These are phyloP conservation scores for Entomyzon cyanotis DNA, from an alignment of 2,113 vertebrate species.

Conservation along the genomic window DNA sequence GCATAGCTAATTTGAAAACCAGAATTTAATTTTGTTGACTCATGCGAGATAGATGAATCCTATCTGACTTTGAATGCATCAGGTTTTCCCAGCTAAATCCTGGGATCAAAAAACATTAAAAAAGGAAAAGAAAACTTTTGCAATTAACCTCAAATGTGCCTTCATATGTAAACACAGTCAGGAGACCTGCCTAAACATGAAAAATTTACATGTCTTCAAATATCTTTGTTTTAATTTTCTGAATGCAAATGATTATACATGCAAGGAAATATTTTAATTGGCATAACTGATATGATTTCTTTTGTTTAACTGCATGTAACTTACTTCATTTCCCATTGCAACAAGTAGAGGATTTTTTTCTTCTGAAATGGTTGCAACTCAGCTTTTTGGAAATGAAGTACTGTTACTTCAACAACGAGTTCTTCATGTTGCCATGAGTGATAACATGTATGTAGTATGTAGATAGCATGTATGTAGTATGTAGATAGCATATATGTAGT, in stretches of 20 bases:
- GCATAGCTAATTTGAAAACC: background rate
- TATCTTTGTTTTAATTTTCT: background rate
- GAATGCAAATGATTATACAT: background rate
- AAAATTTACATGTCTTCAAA: background rate
- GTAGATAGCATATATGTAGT: no score
- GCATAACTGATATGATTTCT: background rate
- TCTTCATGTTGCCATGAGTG: background rate
- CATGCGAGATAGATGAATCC: background rate
- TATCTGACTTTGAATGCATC: background rate
- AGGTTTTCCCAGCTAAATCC: background rate
- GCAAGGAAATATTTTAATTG: background rate
- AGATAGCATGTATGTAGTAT: no score
- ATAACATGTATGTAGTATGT: rapidly evolving
- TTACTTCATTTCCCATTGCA: background rate
- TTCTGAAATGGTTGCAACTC: background rate
- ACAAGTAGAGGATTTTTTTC: background rate
- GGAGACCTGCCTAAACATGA: background rate
- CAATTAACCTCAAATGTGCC: background rate
- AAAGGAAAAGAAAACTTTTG: background rate
- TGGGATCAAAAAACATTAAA: background rate
- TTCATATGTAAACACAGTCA: background rate
- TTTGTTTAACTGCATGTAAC: background rate
- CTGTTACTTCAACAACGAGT: background rate
- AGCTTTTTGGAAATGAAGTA: background rate
- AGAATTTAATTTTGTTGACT: background rate